Base-by-base conservation (phyloP, 2,797 vertebrate genomes). In the Molossus alvarezi region DNA sequence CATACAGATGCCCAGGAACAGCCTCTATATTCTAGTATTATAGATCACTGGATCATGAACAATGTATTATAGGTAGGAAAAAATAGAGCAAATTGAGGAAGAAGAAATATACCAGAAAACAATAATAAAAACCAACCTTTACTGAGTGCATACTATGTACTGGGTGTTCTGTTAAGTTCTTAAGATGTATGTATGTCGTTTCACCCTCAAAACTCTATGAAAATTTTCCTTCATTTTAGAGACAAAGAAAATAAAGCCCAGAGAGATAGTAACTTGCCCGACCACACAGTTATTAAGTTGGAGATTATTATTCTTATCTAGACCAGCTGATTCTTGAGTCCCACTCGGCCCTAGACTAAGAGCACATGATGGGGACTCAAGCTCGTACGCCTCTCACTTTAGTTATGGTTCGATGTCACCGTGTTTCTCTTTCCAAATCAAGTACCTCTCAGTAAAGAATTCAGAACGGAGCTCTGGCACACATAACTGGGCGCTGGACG, bases 161-260 rank as follows among this genome's bases (percentile, higher is more conserved):
- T 5, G 69, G 6, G 23, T 85, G 2, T 92, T 88, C 10, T 12
- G 23, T 53, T 79, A 69, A 45, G 2, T 67, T 85, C 48, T 72
- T 88, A 51, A 23, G 6, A 25, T 48, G 1, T 23, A 69, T n/a
- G 79, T 82, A 4, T 93, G 25, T 83, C 65, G 84, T 93, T 69
- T 71, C 9, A 55, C 53, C 15, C 12, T 88, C 60, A 90, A 57
- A 91, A n/a, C 11, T 25, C 37, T 85, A 15, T 82, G 45, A 91
- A 60, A 85, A 33, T 75, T 77, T 41, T 3, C 17, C 18, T 37
- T 92, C 55, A 84, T 82, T 91, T 89, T 86, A 84, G 62, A 93
- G 20, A 60, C 0, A 76, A 91, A 45, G 71, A 80, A 84, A 91
- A 51, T 67, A 72, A 80, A 88, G 4, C 53, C 25, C 17, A 84